A percentile compares a stretch with the other conserved stretches of the same genome.
These are phyloP conservation scores for Laterallus jamaicensis DNA, from an alignment of 2,113 vertebrate species.

Conservation along the genomic window DNA sequence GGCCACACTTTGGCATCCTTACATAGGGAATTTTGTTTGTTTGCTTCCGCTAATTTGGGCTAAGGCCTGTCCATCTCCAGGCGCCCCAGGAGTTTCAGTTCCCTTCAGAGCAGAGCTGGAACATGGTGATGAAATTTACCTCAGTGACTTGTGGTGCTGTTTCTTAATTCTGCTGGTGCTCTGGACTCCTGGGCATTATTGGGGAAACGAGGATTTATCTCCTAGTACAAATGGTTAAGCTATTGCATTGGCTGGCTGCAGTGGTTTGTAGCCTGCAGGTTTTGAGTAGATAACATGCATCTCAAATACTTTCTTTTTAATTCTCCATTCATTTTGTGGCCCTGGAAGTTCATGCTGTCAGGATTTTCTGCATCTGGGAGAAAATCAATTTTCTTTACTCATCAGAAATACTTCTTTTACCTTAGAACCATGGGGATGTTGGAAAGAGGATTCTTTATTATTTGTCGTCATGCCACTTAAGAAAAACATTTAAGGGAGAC, in stretches of 20 bases:
- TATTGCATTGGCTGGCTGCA: not conserved
- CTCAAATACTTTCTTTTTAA: not conserved
- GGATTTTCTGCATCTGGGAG: not conserved
- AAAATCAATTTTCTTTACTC: not conserved
- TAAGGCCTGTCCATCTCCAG: not conserved
- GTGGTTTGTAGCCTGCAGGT: not conserved
- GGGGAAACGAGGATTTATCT: rapidly evolving
- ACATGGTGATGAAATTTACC: not conserved
- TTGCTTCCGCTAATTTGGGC: not conserved
- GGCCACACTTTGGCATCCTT: not conserved
- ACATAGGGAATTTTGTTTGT: not conserved
- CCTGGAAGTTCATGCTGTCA: not conserved
- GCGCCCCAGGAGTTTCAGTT: not conserved
- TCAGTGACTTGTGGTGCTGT: not conserved
- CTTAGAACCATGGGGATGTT: not conserved
- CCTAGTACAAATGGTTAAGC: not conserved
- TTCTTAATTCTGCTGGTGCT: not conserved
- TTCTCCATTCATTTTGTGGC: not conserved
- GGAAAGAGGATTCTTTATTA: not conserved
- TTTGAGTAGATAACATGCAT: not conserved
- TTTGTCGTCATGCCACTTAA: not conserved
- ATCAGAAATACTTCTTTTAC: not conserved
- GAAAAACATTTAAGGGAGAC: not conserved
- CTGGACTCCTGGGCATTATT: not conserved
- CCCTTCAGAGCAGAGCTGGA: not conserved